Evolutionary conservation across 1,140 invertebrate species (phyloP).

Genomic region (Hyposmocoma kahamanoa): DNA sequence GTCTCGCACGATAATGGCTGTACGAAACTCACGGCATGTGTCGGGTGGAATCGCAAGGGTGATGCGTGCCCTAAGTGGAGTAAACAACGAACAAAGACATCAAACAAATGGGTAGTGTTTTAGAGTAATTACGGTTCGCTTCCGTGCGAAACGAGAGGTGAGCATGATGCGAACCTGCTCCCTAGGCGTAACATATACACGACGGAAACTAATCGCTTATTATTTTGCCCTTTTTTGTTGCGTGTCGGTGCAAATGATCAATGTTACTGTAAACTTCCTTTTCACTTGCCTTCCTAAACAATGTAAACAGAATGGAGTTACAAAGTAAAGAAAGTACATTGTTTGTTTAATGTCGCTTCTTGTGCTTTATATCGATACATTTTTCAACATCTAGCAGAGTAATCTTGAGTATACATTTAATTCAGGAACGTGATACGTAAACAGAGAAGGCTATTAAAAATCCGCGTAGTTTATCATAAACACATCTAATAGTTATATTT

Average conservation of each 20-base stretch:
- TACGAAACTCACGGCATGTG: constrained; percentile 55
- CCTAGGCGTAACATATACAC: constrained; percentile 32
- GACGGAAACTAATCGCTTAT: constrained; percentile 44
- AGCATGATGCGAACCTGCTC: constrained; percentile 41
- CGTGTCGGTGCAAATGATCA: constrained; percentile 45
- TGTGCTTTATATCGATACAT: neutral
- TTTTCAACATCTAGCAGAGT: constrained; percentile 26
- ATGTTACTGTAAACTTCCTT: constrained; percentile 34
- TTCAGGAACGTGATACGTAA: constrained; percentile 30
- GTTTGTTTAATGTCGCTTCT: constrained; percentile 23
- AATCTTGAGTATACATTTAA: constrained; percentile 22
- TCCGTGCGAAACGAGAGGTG: constrained; percentile 66
- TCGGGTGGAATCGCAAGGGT: constrained; percentile 58
- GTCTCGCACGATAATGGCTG: constrained; percentile 54
- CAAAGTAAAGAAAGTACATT: constrained; percentile 32
- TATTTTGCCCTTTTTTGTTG: constrained; percentile 43
- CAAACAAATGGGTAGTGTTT: constrained; percentile 73
- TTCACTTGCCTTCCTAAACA: constrained; percentile 35
- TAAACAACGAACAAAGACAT: constrained; percentile 72
- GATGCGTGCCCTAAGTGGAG: constrained; percentile 66
- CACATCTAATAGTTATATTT: constrained; percentile 56
- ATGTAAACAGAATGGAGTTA: constrained; percentile 20
- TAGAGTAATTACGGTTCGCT: constrained; percentile 71
- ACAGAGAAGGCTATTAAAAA: constrained; percentile 47
- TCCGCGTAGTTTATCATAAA: constrained; percentile 47